These are phyloP conservation scores for Zaprionus bogoriensis DNA, from an alignment of 2,888 invertebrate species.

Conservation along the genomic window DNA sequence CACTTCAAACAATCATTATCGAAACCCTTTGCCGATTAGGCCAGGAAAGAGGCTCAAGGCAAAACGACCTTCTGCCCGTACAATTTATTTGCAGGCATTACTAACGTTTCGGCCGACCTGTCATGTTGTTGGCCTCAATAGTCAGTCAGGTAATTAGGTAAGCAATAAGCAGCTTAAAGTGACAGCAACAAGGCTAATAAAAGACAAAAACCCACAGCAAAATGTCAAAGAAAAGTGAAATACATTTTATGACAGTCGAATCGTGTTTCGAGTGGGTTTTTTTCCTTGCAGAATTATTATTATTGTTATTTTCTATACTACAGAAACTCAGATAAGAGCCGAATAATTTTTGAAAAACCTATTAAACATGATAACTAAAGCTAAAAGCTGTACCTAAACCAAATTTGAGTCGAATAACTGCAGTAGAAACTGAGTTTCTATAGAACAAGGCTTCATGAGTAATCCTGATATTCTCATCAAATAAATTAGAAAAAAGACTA, in stretches of 20 bases:
- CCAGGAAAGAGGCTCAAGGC: too few species aligned
- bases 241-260: constrained; percentile 26
- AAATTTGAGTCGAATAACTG: too few species aligned
- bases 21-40: background rate
- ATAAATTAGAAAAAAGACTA: too few species aligned
- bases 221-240: constrained; percentile 36
- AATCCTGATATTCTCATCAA: too few species aligned
- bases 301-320: too few species aligned
- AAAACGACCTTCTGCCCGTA: constrained; percentile 19
- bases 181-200: constrained; percentile 38
- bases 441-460: too few species aligned
- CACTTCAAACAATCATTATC: too few species aligned
- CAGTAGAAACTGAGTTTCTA: too few species aligned
- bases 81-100: constrained; percentile 30
- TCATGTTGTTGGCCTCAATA: constrained; percentile 39
- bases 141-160: constrained; percentile 62
- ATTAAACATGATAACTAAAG: too few species aligned
- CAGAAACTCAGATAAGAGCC: too few species aligned
- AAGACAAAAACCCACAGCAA: constrained; percentile 10
- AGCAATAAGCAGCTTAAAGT: constrained; percentile 70
- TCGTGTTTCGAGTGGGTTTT: background rate
- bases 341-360: background rate
- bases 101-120: constrained; percentile 37
- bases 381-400: too few species aligned
- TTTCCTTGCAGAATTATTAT: background rate